Base-by-base conservation (phyloP, 2,797 vertebrate species). In the Taenioides sp. region DNA sequence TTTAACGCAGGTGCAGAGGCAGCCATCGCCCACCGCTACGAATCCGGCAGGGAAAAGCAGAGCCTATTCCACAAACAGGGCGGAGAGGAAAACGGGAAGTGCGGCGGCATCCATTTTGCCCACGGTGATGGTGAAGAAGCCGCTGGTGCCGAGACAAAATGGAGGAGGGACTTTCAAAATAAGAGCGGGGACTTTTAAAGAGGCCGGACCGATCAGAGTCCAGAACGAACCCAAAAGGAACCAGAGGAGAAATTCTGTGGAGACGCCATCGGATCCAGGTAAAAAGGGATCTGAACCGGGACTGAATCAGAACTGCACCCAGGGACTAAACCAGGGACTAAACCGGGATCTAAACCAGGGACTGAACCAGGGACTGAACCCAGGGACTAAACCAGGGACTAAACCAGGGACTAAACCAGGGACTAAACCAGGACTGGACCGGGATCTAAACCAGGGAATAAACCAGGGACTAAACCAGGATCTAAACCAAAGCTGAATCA, bases 1-100 rank as follows among this genome's bases (percentile, higher is more conserved):
- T 89, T 96, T 98, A 86, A 97, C 92, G 73, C 95, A 97, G 92
- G 96, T 96, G 78, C 90, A 92, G 82, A 94, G 90, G 74, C 95
- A 89, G 85, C 87, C 93, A 47, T 94, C 94, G 11, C 90, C 94
- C 71, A 86, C n/a, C 22, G 54, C 90, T n/a, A 64, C 87, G 72
- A 69, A 88, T 54, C 86, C 40, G 0, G 2, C 92, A 66, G 62
- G 16, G 23, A 65, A 65, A 5, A 65, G 64, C 43, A 25, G 64
- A 4, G 64, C 64, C 0, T 65, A 65, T 7, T 65, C 64, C 16
- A 65, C 64, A 0, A 65, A 65, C 40, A 2, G 64, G 16, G 62
- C 11, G 62, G 62, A 64, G 0, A 1, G 86, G 22, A 92, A 87
- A n/a, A 81, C 88, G 3, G 90, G 86, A 23, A 22, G 23, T 2